phyloP scores from a whole-genome alignment of 2,797 vertebrate genomes.

The Otolemur crassicaudatus region DNA sequence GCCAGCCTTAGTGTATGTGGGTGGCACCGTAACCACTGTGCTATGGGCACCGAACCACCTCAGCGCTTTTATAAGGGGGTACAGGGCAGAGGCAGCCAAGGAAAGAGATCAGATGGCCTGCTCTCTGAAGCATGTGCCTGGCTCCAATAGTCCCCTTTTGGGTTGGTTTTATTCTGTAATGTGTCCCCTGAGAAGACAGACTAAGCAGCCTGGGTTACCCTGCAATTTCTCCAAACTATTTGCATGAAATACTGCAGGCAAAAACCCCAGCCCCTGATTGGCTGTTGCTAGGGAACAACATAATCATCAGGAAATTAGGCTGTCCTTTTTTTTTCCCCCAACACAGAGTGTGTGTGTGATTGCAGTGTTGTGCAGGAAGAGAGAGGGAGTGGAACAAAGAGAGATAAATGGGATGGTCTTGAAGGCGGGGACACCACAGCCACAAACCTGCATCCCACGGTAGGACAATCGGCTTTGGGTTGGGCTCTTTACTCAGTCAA shows the following conservation, averaged over 20 bases:
- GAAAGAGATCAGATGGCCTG: conserved; percentile 61
- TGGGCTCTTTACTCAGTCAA: conserved; percentile 73
- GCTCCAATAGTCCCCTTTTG: conserved; percentile 57
- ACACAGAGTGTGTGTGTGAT: conserved; percentile 79
- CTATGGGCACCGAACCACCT: not conserved
- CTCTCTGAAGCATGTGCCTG: conserved; percentile 49
- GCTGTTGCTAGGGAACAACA: conserved; percentile 87
- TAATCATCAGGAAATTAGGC: conserved; percentile 88
- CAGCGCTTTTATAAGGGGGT: not conserved
- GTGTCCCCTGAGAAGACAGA: conserved; percentile 80
- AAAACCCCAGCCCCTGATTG: conserved; percentile 81
- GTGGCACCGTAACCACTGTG: no score
- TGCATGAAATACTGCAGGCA: conserved; percentile 87
- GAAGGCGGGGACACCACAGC: conserved; percentile 77
- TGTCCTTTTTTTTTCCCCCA: conserved; percentile 70
- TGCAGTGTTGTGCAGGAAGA: conserved; percentile 81
- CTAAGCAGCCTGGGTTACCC: conserved; percentile 84
- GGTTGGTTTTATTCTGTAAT: conserved; percentile 81
- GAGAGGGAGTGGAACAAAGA: conserved; percentile 86
- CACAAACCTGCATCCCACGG: conserved; percentile 78
- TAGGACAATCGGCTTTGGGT: conserved; percentile 81
- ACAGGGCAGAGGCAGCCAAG: not conserved
- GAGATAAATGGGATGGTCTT: conserved; percentile 84
- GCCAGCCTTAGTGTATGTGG: no score
- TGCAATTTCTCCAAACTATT: conserved; percentile 86